Evolutionary conservation across 2,797 vertebrate genomes (phyloP).

Genomic region (Uromys caudimaculatus): DNA sequence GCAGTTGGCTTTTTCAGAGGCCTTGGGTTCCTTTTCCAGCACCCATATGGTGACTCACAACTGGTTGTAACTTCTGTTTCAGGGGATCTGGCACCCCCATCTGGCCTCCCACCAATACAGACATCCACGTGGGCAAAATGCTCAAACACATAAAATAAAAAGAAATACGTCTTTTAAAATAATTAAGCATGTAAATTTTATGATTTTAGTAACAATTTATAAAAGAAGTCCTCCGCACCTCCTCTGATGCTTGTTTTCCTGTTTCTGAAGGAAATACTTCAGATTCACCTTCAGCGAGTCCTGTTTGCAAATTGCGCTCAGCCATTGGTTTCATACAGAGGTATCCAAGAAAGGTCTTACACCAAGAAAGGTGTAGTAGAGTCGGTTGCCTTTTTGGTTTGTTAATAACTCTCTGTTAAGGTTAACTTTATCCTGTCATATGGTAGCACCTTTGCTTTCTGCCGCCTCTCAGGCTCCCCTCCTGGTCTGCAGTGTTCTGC

Average conservation of each 20-base stretch:
- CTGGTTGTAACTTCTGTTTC: background rate
- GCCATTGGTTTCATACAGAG: background rate
- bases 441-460: background rate
- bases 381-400: background rate
- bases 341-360: background rate
- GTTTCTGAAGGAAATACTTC: background rate
- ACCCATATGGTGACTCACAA: background rate
- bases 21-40: background rate
- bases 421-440: background rate
- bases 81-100: background rate
- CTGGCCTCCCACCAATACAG: background rate
- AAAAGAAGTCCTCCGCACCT: background rate
- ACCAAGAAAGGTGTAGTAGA: background rate
- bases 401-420: background rate
- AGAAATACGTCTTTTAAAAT: background rate
- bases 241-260: background rate
- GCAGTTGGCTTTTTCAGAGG: background rate
- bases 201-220: conserved; percentile 16
- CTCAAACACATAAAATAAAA: background rate
- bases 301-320: background rate
- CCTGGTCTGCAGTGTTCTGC: background rate
- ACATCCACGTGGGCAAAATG: background rate
- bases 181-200: background rate
- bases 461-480: background rate
- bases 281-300: background rate